Base-by-base conservation (phyloP, 2,797 vertebrate species). In the Rhinoraja longicauda region DNA sequence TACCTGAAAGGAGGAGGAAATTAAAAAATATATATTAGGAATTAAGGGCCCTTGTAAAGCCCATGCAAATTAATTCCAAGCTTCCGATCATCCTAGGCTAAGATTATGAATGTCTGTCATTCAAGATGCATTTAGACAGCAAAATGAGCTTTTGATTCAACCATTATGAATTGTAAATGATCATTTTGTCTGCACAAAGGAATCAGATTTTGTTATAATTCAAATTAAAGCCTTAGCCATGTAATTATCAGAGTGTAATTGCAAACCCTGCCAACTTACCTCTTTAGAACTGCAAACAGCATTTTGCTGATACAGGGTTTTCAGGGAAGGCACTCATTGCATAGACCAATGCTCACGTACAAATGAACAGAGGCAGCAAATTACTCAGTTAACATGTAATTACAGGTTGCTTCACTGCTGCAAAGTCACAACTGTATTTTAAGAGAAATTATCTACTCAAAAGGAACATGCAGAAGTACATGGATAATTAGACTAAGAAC, bases 151-250 rank as follows among this genome's bases (percentile, higher is more conserved):
- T 88, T 36, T 64, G 59, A 67, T 64, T 88, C n/a, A 67, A 67
- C n/a, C 62, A 88, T 59, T 32, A n/a, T 67, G 59, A 88, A 67
- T 88, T 62, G 32, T 88, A 64, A 67, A 88, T 88, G 21, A 88
- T 88, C 59, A 88, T 67, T 88, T 36, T 88, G 62, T 32, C 67
- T 36, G 59, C 59, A 36, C 36, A 88, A 88, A 36, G 62, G 84
- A 88, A 88, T 88, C 84, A 88, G 84, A 88, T 67, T 84, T 88
- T 88, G 84, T 88, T 88, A 64, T 67, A 88, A 88, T 88, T 88
- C 84, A 36, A 88, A 88, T 88, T 88, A 88, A 64, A 88, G 29
- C 36, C 62, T 32, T 21, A 3, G 17, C 59, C n/a, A 88, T 88
- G n/a, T 67, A 88, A 88, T 88, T 88, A 88, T 88, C 84, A 88